phyloP scores from a whole-genome alignment of 2,888 invertebrate species.

The Spatulosminthurus flaviceps region DNA sequence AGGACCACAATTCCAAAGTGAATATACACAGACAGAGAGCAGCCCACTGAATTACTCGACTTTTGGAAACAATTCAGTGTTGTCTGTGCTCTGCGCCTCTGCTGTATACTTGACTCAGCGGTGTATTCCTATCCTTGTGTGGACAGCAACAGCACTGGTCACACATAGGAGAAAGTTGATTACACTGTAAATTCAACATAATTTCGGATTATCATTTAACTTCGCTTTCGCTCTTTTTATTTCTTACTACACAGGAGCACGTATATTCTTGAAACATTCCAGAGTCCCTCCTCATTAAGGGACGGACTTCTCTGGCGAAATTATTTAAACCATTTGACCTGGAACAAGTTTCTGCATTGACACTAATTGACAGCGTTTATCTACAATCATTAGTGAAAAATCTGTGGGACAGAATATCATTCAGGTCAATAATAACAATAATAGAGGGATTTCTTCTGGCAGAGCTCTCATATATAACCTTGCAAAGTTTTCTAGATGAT shows the following conservation, averaged over 20 bases:
- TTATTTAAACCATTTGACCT: no score
- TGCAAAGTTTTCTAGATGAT: constrained; percentile 1
- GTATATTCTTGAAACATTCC: no score
- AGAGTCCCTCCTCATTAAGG: no score
- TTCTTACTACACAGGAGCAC: no score
- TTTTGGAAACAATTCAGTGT: constrained; percentile 12
- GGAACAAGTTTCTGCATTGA: no score
- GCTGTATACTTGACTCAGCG: not conserved
- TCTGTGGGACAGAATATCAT: not conserved
- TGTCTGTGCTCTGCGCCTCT: not conserved
- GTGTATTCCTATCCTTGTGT: not conserved
- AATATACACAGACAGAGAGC: not conserved
- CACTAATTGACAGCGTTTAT: no score
- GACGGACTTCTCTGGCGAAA: no score
- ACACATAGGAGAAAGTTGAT: constrained; percentile 6
- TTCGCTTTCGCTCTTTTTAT: no score
- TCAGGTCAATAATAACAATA: not conserved
- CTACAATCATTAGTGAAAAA: not conserved
- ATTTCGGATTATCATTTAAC: not conserved
- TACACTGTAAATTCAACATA: not conserved
- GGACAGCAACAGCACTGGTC: not conserved
- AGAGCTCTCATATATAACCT: not conserved
- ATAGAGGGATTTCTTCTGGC: not conserved
- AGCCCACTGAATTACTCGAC: not conserved
- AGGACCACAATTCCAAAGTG: not conserved